A percentile compares a stretch with the other conserved stretches of the same genome.
phyloP scores from a whole-genome alignment of 2,797 vertebrate species.

The Poecilia picta region DNA sequence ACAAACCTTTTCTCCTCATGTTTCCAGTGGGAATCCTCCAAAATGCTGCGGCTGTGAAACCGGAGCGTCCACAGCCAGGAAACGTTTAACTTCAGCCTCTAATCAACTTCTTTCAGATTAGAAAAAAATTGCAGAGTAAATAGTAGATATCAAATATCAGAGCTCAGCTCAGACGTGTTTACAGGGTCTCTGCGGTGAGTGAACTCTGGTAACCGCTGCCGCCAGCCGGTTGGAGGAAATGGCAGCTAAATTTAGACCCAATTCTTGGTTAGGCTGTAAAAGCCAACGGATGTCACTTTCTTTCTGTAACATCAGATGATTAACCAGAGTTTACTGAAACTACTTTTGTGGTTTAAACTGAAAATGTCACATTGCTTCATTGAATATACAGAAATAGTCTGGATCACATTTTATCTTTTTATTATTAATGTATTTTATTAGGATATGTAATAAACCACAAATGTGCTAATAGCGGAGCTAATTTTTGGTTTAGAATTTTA shows the following conservation, averaged over 20 bases:
- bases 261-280: slow-evolving; percentile 1
- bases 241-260: slow-evolving; percentile 45
- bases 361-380: background rate
- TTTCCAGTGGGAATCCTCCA: background rate
- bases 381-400: background rate
- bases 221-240: slow-evolving; percentile 33
- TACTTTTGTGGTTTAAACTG: background rate
- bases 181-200: background rate
- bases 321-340: background rate
- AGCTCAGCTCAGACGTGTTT: background rate
- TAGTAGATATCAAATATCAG: background rate
- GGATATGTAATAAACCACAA: background rate
- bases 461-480: background rate
- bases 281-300: background rate
- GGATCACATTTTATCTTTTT: background rate
- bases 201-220: slow-evolving; percentile 12
- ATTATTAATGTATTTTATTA: background rate
- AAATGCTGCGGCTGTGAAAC: background rate
- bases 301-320: background rate
- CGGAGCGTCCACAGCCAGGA: background rate
- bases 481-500: background rate
- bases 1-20: background rate
- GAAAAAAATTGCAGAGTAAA: background rate
- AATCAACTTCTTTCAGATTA: background rate
- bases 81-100: background rate